Conservation (phyloP, 2,888 invertebrate species). For the Aspidapion aeneum region DNA sequence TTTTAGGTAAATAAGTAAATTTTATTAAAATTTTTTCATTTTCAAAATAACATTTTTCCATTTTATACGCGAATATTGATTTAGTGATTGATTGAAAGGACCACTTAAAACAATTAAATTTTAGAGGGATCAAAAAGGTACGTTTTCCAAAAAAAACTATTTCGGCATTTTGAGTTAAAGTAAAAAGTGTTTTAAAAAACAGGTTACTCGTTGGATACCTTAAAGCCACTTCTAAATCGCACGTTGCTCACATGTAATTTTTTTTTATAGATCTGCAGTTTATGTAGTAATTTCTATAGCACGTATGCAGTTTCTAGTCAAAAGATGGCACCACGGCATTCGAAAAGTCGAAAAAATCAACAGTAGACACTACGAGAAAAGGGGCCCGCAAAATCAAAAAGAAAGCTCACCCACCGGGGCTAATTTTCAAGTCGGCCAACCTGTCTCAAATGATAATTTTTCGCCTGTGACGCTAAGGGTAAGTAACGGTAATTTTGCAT, state of each 20-base stretch:
- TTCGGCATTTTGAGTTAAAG: too few relatives aligned
- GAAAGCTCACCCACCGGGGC: constrained; percentile 16
- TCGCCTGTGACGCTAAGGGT: constrained; percentile 16
- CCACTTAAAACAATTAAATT: too few relatives aligned
- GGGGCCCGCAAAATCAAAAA: constrained; percentile 3
- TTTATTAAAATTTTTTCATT: constrained; percentile 5
- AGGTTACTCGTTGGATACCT: too few relatives aligned
- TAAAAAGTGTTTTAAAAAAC: too few relatives aligned
- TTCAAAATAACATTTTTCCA: too few relatives aligned
- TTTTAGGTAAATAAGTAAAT: constrained; percentile 22
- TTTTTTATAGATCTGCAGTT: constrained; percentile 50
- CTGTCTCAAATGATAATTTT: constrained; percentile 43
- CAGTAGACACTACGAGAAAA: constrained; percentile 25
- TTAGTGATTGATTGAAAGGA: too few relatives aligned
- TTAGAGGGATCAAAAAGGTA: too few relatives aligned
- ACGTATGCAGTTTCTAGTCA: constrained; percentile 64
- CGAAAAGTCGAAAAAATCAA: constrained; percentile 52
- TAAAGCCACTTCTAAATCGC: too few relatives aligned
- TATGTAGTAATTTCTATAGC: constrained; percentile 57
- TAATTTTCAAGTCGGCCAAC: constrained; percentile 43
- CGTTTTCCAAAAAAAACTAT: too few relatives aligned
- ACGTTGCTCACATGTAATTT: not conserved
- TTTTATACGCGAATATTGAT: too few relatives aligned
- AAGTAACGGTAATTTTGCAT: constrained; percentile 4
- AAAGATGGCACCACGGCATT: constrained; percentile 60